These are phyloP conservation scores for Ceriagrion tenellum DNA, from an alignment of 2,888 invertebrate genomes.

Conservation along the genomic window DNA sequence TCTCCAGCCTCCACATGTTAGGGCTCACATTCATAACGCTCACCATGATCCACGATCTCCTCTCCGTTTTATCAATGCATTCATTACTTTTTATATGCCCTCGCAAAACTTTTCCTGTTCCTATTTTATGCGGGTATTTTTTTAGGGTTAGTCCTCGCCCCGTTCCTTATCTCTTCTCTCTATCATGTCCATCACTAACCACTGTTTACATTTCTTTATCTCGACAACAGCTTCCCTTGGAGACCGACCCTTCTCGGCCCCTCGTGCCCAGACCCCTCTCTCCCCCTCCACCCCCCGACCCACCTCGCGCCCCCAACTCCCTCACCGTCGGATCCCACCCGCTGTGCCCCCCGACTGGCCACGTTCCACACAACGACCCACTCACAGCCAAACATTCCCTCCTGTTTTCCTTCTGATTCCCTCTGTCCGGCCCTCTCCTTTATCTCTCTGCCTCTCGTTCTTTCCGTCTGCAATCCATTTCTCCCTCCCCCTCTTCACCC, in stretches of 20 bases:
- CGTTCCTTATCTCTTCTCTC: not conserved
- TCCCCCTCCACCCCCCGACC: not conserved
- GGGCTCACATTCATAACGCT: not conserved
- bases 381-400: not conserved
- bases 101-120: not conserved
- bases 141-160: not conserved
- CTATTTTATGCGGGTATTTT: not conserved
- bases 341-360: not conserved
- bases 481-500: not conserved
- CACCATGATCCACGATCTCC: not conserved
- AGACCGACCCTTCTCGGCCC: not conserved
- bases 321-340: not conserved
- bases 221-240: slow-evolving; percentile 6
- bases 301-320: not conserved
- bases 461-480: not conserved
- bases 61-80: slow-evolving; percentile 18
- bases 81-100: slow-evolving; percentile 6
- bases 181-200: slow-evolving; percentile 16
- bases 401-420: not conserved
- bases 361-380: not conserved
- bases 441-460: not conserved
- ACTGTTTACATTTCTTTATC: slow-evolving; percentile 22
- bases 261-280: not conserved
- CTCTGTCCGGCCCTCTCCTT: not conserved
- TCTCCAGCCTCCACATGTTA: not conserved